These are phyloP conservation scores for Taeniopygia guttata DNA, from an alignment of 2,797 vertebrate species.

Conservation along the genomic window DNA sequence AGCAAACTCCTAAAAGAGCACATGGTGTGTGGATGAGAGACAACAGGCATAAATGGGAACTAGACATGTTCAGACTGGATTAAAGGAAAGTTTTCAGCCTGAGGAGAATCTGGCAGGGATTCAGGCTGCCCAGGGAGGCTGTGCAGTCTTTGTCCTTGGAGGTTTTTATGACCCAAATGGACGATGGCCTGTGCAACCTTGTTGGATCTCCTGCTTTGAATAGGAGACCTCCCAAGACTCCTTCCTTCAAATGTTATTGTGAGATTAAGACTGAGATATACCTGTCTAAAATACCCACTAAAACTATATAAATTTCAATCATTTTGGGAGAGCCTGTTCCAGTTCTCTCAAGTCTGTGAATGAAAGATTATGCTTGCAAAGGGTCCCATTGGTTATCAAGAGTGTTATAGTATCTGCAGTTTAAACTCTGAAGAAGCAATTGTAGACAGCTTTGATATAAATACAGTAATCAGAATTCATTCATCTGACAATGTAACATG, in stretches of 20 bases:
- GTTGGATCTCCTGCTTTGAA: not conserved
- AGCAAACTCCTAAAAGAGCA: not conserved
- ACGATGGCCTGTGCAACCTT: not conserved
- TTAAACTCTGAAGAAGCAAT: not conserved
- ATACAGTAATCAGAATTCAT: slow-evolving; percentile 45
- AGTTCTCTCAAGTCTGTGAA: not conserved
- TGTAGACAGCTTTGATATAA: slow-evolving; percentile 6
- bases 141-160: not conserved
- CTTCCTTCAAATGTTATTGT: not conserved
- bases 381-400: not conserved
- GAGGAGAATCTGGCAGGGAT: not conserved
- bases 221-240: not conserved
- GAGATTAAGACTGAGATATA: not conserved
- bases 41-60: not conserved
- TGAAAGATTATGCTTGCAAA: not conserved
- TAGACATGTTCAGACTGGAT: not conserved
- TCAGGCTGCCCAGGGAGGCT: not conserved
- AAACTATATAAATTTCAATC: not conserved
- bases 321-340: not conserved
- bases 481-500: not conserved
- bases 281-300: not conserved
- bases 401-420: not conserved
- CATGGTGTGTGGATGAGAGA: not conserved
- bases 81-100: not conserved
- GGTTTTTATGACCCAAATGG: not conserved